These are phyloP conservation scores for Dynastes grantii DNA, from an alignment of 2,888 invertebrate species.

Conservation along the genomic window DNA sequence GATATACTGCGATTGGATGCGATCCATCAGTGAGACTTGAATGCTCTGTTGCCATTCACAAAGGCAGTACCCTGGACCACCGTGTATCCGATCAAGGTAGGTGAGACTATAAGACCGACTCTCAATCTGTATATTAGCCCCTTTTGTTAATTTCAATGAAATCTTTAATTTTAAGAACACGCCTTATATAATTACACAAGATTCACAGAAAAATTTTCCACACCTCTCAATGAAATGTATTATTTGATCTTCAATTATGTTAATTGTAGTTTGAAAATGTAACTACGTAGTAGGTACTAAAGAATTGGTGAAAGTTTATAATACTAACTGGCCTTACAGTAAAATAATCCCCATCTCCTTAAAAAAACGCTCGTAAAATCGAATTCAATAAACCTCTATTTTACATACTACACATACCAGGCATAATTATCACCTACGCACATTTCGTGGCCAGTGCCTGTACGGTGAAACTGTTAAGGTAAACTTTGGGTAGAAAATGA, in stretches of 20 bases:
- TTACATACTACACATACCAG: conserved; percentile 46
- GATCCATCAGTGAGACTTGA: too few relatives aligned
- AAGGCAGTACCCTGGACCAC: too few relatives aligned
- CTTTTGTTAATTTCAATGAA: too few relatives aligned
- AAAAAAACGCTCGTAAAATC: conserved; percentile 18
- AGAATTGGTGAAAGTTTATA: conserved; percentile 20
- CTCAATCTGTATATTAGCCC: too few relatives aligned
- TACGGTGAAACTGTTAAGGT: conserved; percentile 37
- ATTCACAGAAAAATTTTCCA: background rate
- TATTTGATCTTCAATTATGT: conserved; percentile 21
- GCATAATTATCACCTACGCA: conserved; percentile 47
- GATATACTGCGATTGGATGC: too few relatives aligned
- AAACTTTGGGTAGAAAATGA: conserved; percentile 37
- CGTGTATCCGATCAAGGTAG: too few relatives aligned
- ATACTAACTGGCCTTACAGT: conserved; percentile 11
- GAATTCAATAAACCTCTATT: conserved; percentile 47
- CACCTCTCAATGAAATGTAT: conserved; percentile 4
- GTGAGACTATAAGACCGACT: too few relatives aligned
- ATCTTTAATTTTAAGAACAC: too few relatives aligned
- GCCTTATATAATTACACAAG: too few relatives aligned
- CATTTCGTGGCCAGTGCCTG: conserved; percentile 38
- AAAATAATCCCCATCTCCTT: conserved; percentile 30
- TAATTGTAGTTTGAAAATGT: conserved; percentile 27
- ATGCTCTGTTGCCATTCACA: too few relatives aligned
- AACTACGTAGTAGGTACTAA: background rate